Conservation (phyloP, 2,888 invertebrate genomes). For the Hydropsyche betteni region DNA sequence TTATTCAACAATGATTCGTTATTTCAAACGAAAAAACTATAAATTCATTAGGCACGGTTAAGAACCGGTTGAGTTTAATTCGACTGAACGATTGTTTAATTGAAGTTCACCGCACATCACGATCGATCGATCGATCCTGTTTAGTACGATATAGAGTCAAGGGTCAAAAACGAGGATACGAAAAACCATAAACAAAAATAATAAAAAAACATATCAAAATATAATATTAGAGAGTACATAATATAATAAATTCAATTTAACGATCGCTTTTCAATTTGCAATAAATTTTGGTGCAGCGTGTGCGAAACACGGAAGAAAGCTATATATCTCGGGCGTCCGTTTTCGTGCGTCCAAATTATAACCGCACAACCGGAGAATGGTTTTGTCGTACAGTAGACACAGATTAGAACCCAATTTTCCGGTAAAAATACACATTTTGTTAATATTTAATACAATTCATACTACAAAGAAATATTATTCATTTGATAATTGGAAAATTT, state of each 20-base stretch:
- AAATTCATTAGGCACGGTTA: no score
- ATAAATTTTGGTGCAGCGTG: conserved; percentile 16
- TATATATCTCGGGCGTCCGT: conserved; percentile 2
- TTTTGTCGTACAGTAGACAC: no score
- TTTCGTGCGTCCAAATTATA: conserved; percentile 27
- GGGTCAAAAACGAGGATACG: conserved; percentile 10
- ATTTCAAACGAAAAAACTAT: no score
- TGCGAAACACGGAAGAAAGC: conserved; percentile 26
- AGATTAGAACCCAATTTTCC: no score
- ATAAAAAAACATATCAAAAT: not conserved
- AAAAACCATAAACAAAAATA: not conserved
- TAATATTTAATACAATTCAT: no score
- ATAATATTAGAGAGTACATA: not conserved
- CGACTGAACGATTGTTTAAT: conserved; percentile 13
- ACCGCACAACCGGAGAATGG: not conserved
- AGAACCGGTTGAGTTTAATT: not conserved
- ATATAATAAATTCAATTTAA: conserved; percentile 16
- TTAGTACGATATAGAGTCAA: not conserved
- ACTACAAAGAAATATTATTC: no score
- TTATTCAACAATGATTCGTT: no score
- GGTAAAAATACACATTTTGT: no score
- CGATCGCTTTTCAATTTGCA: conserved; percentile 31
- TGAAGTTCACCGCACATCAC: conserved; percentile 20
- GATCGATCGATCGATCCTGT: conserved; percentile 24
- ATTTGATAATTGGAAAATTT: no score